These are phyloP conservation scores for Noturus placidus DNA, from an alignment of 2,113 vertebrate species.

Conservation along the genomic window DNA sequence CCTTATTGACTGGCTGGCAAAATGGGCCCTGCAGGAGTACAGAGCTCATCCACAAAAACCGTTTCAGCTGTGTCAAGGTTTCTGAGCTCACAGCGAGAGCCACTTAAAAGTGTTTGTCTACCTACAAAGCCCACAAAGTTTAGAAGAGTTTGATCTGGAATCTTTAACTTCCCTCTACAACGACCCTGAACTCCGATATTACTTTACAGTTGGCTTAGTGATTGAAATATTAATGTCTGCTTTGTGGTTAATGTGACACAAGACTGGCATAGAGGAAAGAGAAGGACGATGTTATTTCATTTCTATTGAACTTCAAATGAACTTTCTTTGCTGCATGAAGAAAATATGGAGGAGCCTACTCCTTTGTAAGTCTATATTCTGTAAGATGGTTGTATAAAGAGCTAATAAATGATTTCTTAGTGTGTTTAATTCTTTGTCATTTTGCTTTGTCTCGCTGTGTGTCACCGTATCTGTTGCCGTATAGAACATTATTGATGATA, in stretches of 20 bases:
- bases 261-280: neutral
- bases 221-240: constrained; percentile 17
- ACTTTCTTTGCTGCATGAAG: neutral
- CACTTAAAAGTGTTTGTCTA: constrained; percentile 47
- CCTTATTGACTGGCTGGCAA: constrained; percentile 55
- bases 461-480: neutral
- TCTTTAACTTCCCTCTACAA: constrained; percentile 18
- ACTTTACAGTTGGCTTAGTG: neutral
- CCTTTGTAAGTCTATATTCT: neutral
- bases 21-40: constrained; percentile 42
- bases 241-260: constrained; percentile 25
- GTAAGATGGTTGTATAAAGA: neutral
- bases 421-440: neutral
- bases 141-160: constrained; percentile 25
- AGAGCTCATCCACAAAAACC: constrained; percentile 37
- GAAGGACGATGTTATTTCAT: constrained; percentile 1
- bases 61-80: constrained; percentile 30
- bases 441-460: neutral
- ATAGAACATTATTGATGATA: constrained; percentile 52
- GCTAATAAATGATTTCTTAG: neutral
- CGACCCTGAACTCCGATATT: constrained; percentile 1
- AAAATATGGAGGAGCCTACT: neutral
- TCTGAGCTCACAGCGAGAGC: constrained; percentile 29
- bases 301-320: constrained; percentile 1
- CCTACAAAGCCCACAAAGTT: constrained; percentile 42